Conservation (phyloP, 2,113 vertebrate genomes). For the Pteropus alecto region DNA sequence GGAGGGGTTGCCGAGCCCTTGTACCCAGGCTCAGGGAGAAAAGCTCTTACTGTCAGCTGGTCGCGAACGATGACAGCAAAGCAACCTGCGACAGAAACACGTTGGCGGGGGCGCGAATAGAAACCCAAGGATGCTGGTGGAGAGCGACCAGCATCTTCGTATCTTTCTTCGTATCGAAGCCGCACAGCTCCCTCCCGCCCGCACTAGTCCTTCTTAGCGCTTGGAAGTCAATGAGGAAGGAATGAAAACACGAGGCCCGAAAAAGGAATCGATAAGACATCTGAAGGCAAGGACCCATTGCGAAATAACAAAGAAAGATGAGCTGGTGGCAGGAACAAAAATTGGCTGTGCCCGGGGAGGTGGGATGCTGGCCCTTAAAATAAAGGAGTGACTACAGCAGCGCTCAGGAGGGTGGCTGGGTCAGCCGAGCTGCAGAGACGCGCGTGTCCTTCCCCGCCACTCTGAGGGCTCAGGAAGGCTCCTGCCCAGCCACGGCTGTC, state of each 20-base stretch:
- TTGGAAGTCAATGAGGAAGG: conserved; percentile 3
- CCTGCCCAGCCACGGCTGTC: rapidly evolving
- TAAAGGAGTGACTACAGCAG: rapidly evolving
- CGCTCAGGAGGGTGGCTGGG: too few relatives aligned
- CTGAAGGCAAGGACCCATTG: neutral
- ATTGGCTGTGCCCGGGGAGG: conserved; percentile 25
- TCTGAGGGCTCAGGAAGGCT: neutral
- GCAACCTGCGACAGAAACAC: neutral
- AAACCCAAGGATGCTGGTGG: neutral
- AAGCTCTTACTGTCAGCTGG: neutral
- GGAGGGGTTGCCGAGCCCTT: neutral
- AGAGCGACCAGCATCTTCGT: neutral
- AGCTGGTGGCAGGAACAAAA: neutral
- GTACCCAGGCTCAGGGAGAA: neutral
- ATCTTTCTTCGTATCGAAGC: neutral
- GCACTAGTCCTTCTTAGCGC: conserved; percentile 54
- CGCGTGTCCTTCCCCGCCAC: rapidly evolving
- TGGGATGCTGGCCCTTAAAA: neutral
- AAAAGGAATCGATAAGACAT: conserved; percentile 37
- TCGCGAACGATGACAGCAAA: conserved; percentile 4
- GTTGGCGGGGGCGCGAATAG: neutral
- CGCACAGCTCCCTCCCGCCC: neutral
- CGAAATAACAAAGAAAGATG: neutral
- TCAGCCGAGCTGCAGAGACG: too few relatives aligned
- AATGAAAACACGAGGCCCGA: conserved; percentile 8